Base-by-base conservation (phyloP, 2,113 vertebrate genomes). In the Ivindomyrus marchei region DNA sequence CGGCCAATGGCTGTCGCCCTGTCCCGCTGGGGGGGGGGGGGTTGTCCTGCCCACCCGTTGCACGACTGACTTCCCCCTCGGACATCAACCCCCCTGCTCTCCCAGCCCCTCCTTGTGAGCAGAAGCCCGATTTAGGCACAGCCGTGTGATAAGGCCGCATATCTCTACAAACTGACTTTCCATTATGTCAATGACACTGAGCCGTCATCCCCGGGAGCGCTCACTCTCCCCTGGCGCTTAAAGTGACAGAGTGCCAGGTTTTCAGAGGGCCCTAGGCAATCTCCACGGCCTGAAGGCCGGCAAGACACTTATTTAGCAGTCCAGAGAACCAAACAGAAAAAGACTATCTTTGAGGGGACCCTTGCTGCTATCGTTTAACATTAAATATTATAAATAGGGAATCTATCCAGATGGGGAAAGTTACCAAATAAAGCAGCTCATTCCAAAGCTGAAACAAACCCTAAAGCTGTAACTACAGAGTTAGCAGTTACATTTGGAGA, bases 1-100 rank as follows among this genome's bases (percentile, higher is more conserved):
- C 94, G 96, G 96, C 97, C 97, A 97, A 97, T 97, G 93, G 92
- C 2, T 84, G 92, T 94, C 95, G 94, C 95, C 94, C 94, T 94
- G 94, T 94, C 53, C 24, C 6, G 94, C 94, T 94, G 92, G 92
- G 87, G 83, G 27, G 27, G 27, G 27, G 27, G 45, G 94, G 94
- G 93, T 49, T 39, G 88, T 31, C 46, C n/a, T 21, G 47, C 66
- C 21, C n/a, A 84, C 58, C 90, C 90, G 89, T 86, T 90, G 85
- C 88, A 90, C 80, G 91, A 90, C 90, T 91, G 91, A 74, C 90
- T 36, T 4, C 62, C 31, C 46, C 6, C 46, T 24, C 39, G 17
- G 17, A 19, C 74, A 80, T 42, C 27, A 83, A 24, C 39, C 39
- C 66, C 53, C 80, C 31, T 86, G 36, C 11, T 62, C 45, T 15